Conservation (phyloP, 2,797 vertebrate species). For the Gymnoscopelus braueri region DNA sequence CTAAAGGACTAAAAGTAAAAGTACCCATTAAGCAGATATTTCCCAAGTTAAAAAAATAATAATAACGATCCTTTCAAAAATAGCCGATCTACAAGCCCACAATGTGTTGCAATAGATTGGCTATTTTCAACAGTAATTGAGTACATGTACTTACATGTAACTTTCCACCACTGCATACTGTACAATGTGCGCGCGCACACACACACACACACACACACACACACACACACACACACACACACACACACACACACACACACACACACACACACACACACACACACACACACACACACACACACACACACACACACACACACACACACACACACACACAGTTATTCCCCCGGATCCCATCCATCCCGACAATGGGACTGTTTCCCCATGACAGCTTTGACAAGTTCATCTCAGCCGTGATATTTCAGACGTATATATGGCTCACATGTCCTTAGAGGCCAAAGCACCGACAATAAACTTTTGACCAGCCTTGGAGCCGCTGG, state of each 20-base stretch:
- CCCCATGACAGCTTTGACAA: constrained; percentile 43
- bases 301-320: constrained; percentile 15
- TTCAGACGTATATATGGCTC: constrained; percentile 23
- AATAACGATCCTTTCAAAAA: no score
- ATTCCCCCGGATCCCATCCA: constrained; percentile 37
- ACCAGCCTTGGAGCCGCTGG: constrained; percentile 17
- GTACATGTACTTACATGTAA: no score
- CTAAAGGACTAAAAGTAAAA: no score
- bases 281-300: constrained; percentile 1
- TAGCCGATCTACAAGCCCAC: no score
- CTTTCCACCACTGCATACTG: no score
- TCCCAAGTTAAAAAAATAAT: no score
- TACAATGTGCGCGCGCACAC: not conserved
- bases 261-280: constrained; percentile 15
- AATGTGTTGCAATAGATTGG: no score
- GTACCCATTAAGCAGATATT: no score
- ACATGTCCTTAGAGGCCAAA: not conserved
- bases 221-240: constrained; percentile 22
- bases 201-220: constrained; percentile 7
- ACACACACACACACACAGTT: constrained; percentile 4
- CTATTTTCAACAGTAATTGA: no score
- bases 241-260: not conserved
- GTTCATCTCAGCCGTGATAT: constrained; percentile 49
- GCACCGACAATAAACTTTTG: constrained; percentile 18
- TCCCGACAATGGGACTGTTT: constrained; percentile 40